A percentile compares a stretch with the other conserved stretches of the same genome.
phyloP scores from a whole-genome alignment of 2,888 invertebrate genomes.

The Drosophila multiciliata region DNA sequence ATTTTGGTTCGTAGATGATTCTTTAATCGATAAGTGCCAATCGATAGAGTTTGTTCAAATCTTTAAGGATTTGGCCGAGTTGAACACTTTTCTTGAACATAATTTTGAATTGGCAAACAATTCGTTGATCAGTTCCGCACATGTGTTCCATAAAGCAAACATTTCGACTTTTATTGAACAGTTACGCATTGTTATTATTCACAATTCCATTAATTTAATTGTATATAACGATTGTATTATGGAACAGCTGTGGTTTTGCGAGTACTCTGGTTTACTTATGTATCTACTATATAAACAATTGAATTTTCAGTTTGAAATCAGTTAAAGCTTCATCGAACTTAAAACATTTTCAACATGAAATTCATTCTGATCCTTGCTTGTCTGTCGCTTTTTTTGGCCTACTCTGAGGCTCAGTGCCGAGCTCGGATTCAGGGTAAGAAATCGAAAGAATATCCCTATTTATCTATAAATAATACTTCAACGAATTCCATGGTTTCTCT shows the following conservation, averaged over 20 bases:
- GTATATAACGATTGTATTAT: neutral
- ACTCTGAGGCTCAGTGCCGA: slow-evolving; percentile 15
- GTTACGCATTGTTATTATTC: too few relatives aligned
- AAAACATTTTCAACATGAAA: slow-evolving; percentile 27
- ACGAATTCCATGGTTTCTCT: neutral
- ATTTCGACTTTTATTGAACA: too few relatives aligned
- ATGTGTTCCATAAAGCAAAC: too few relatives aligned
- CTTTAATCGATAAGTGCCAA: too few relatives aligned
- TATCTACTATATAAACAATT: slow-evolving; percentile 9
- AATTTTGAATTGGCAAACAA: too few relatives aligned
- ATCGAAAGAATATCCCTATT: neutral
- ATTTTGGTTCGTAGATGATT: too few relatives aligned
- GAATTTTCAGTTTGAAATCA: slow-evolving; percentile 10
- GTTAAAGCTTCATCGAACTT: neutral
- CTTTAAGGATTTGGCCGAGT: too few relatives aligned
- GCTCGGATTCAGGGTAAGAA: neutral
- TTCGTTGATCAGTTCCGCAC: too few relatives aligned
- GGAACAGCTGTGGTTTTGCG: neutral
- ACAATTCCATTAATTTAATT: too few relatives aligned
- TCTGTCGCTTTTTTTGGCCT: neutral
- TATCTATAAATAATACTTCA: neutral
- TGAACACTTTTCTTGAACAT: too few relatives aligned
- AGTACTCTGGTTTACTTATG: neutral
- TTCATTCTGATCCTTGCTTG: slow-evolving; percentile 27
- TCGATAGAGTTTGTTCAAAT: too few relatives aligned